Evolutionary conservation across 1,140 invertebrate genomes (phyloP).

Genomic region (Papilio polytes): DNA sequence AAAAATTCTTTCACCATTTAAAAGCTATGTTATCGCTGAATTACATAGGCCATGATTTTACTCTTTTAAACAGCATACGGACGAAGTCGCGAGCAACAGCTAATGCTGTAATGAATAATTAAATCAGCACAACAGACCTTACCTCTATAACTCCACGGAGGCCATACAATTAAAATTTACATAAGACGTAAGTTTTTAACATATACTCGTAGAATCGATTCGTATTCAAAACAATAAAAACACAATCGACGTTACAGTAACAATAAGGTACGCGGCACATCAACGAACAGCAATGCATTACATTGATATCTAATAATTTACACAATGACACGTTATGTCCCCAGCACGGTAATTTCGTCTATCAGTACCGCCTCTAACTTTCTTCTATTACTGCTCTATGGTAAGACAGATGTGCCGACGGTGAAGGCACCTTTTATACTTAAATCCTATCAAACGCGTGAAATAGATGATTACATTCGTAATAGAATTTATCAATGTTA

Average conservation of each 20-base stretch:
- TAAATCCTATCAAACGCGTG: conserved; percentile 19
- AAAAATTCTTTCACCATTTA: no score
- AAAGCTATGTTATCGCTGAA: no score
- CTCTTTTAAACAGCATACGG: no score
- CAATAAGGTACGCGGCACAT: conserved; percentile 34
- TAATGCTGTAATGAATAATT: no score
- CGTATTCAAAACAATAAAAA: not conserved
- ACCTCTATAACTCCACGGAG: no score
- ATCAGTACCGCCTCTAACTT: conserved; percentile 26
- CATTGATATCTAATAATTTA: conserved; percentile 25
- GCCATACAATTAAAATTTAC: no score
- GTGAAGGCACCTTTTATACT: not conserved
- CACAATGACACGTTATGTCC: conserved; percentile 38
- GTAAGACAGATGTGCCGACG: conserved; percentile 5
- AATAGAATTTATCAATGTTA: not conserved
- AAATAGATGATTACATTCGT: conserved; percentile 14
- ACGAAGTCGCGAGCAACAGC: no score
- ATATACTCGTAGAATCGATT: not conserved
- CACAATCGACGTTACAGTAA: not conserved
- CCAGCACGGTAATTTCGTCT: conserved; percentile 26
- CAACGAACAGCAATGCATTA: conserved; percentile 29
- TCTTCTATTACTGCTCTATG: conserved; percentile 33
- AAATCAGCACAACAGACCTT: no score
- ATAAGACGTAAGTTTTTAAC: no score
- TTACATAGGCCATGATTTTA: no score